These are phyloP conservation scores for Drosophila paucipuncta DNA, from an alignment of 2,888 invertebrate species.

Conservation along the genomic window DNA sequence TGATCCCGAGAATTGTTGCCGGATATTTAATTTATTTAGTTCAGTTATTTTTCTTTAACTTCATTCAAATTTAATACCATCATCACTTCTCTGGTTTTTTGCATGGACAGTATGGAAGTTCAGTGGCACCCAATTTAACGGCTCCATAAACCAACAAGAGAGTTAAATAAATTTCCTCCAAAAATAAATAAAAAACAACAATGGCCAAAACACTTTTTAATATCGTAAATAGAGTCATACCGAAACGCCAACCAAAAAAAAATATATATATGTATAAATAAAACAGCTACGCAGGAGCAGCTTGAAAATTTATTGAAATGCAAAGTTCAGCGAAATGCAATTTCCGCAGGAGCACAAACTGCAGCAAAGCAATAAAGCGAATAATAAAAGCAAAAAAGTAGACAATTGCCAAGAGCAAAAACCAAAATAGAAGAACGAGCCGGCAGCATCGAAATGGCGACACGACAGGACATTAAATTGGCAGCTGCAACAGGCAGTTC, in stretches of 20 bases:
- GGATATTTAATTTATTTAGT: constrained; percentile 41
- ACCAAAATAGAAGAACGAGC: constrained; percentile 42
- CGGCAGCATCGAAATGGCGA: constrained; percentile 30
- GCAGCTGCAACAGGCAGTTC: constrained; percentile 61
- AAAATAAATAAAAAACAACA: constrained; percentile 29
- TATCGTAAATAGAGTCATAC: constrained; percentile 59
- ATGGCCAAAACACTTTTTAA: constrained; percentile 43
- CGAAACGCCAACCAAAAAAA: constrained; percentile 53
- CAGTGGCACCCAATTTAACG: constrained; percentile 47
- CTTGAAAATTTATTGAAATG: constrained; percentile 74
- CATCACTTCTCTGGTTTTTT: constrained; percentile 21
- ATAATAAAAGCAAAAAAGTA: constrained; percentile 42
- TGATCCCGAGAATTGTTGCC: constrained; percentile 8
- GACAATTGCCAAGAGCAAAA: constrained; percentile 63
- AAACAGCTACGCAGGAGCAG: constrained; percentile 29
- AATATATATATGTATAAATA: constrained; percentile 28
- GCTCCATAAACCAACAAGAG: constrained; percentile 49
- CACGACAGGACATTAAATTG: constrained; percentile 56
- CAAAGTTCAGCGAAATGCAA: constrained; percentile 78
- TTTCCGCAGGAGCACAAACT: constrained; percentile 66
- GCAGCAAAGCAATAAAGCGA: constrained; percentile 52
- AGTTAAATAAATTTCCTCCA: constrained; percentile 53
- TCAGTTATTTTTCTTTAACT: constrained; percentile 1
- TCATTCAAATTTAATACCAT: constrained; percentile 34
- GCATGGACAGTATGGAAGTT: constrained; percentile 8